Conservation (phyloP, 1,140 invertebrate species). For the Micrasema longulum region DNA sequence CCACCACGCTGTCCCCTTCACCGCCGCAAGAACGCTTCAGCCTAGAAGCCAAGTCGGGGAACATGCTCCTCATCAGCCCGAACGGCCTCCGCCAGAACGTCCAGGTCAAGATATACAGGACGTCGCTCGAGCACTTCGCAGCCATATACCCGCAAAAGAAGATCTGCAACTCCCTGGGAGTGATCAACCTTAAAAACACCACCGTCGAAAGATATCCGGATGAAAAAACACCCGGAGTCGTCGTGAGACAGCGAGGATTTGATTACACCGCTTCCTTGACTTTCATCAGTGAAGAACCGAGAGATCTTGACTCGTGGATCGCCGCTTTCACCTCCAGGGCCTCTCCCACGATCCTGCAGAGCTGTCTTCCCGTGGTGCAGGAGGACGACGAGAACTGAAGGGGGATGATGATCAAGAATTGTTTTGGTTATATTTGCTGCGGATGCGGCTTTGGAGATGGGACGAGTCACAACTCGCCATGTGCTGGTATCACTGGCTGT, state of each 20-base stretch:
- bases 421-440: constrained; percentile 19
- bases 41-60: constrained; percentile 74
- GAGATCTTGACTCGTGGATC: constrained; percentile 74
- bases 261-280: constrained; percentile 72
- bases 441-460: too few relatives aligned
- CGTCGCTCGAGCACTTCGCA: constrained; percentile 75
- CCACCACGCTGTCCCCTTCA: constrained; percentile 57
- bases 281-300: constrained; percentile 70
- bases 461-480: too few relatives aligned
- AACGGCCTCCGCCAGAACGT: constrained; percentile 72
- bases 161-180: constrained; percentile 72
- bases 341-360: constrained; percentile 68
- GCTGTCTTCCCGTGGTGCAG: constrained; percentile 72
- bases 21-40: constrained; percentile 65
- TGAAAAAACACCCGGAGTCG: constrained; percentile 66
- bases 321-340: constrained; percentile 70
- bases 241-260: constrained; percentile 72
- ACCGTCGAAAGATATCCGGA: constrained; percentile 67
- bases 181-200: constrained; percentile 74
- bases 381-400: constrained; percentile 72
- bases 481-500: too few relatives aligned
- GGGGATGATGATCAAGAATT: not conserved
- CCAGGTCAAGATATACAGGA: constrained; percentile 75
- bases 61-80: constrained; percentile 71
- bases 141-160: constrained; percentile 76